Base-by-base conservation (phyloP, 2,888 invertebrate species). In the Gryllus longicercus region DNA sequence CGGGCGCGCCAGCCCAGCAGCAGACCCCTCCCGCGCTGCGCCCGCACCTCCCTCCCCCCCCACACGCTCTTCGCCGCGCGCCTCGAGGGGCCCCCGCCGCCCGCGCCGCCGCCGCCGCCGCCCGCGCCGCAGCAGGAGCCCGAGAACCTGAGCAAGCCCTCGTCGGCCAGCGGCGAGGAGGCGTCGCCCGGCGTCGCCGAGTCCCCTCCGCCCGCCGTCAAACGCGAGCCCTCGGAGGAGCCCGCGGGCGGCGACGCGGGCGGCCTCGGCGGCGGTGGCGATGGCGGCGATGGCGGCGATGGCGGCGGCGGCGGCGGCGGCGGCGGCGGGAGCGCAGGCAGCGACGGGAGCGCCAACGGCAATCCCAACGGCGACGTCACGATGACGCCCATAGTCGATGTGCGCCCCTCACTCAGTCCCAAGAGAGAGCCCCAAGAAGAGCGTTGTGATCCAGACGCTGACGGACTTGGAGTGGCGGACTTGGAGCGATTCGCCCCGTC, bases 81-180 rank as follows among this genome's bases (percentile, higher is more conserved):
- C 85, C 88, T 92, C 85, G 93, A 93, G 77, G 50, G 77, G 11
- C 38, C 50, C 38, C 38, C 38, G 38, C 38, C 38, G 14, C 38
- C n/a, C 50, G 84, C 91, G 90, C 84, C 79, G 76, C 90, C 92
- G 84, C 89, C 92, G 80, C 91, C 92, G 75, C 89, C 89, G 76
- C 84, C 86, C 84, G 83, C 86, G 82, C 88, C 90, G 77, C 94
- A 94, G 88, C 94, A 94, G 81, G 89, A 90, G 84, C 93, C 94
- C 83, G 93, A 93, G 87, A 93, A 94, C 88, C 90, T 94, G 86
- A 93, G 92, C 87, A 93, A 93, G 88, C 92, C 93, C 81, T 80
- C 75, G 21, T 38, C 77, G 38, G 86, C 79, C 84, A 85, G 76
- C 50, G 23, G 77, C 23, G 21, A 50, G 38, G 49, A 63, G 51